A percentile compares a stretch with the other conserved stretches of the same genome.
Conservation (phyloP, 30 jellyfish, hydroid and myxozoan species). For the Hydra vulgaris region DNA sequence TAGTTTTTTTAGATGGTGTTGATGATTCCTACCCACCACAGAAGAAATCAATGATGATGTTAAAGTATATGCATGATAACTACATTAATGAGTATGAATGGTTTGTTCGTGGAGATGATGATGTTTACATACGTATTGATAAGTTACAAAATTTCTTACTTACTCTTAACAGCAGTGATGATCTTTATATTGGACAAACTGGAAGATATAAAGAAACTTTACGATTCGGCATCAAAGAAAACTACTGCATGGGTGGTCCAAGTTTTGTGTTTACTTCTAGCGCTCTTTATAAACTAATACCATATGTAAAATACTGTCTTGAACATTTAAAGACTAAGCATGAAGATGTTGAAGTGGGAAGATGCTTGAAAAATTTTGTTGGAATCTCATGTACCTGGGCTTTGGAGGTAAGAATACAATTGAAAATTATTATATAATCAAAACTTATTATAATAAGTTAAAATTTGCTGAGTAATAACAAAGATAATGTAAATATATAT, state of each 20-base stretch:
- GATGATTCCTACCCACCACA: constrained; percentile 99
- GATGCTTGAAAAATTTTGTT: constrained; percentile 77
- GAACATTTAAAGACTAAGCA: constrained; percentile 59
- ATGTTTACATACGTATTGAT: constrained; percentile 83
- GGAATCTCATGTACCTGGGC: constrained; percentile 98
- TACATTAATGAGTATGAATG: constrained; percentile 87
- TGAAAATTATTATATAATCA: no score
- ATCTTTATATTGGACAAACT: constrained; percentile 89
- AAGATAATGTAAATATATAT: no score
- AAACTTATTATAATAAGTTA: no score
- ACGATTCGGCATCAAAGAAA: constrained; percentile 81
- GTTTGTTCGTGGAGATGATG: constrained; percentile 98
- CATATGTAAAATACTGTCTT: constrained; percentile 71
- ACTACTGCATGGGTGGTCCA: constrained; percentile 99
- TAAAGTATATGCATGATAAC: constrained; percentile 95
- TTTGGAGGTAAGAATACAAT: constrained; percentile 56
- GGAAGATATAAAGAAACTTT: constrained; percentile 77
- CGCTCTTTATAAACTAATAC: constrained; percentile 75
- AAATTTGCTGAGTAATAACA: no score
- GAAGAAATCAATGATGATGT: constrained; percentile 97
- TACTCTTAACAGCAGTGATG: constrained; percentile 84
- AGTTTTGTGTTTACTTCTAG: constrained; percentile 76
- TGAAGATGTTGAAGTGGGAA: constrained; percentile 98
- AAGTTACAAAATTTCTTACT: constrained; percentile 60
- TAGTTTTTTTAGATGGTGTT: constrained; percentile 78